These are phyloP conservation scores for Hippasteria phrygiana DNA, from an alignment of 53 echinoderm and acorn worm genomes.

Conservation along the genomic window DNA sequence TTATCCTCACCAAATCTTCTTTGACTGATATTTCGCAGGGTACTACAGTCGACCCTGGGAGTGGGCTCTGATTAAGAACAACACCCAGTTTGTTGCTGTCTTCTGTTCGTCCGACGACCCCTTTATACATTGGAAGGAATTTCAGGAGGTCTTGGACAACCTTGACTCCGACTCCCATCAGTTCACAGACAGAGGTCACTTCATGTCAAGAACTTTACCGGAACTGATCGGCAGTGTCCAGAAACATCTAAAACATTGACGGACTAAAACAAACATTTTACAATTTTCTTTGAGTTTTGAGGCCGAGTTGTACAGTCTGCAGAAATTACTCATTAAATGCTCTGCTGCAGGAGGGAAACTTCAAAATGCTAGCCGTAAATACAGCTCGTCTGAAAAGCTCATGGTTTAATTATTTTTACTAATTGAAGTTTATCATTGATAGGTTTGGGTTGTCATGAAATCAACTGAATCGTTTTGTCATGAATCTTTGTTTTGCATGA, in stretches of 20 bases:
- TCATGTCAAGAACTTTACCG: conserved; percentile 44
- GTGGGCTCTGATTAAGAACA: conserved; percentile 71
- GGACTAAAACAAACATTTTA: too few species aligned
- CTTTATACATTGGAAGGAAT: conserved; percentile 68
- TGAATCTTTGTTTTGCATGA: too few species aligned
- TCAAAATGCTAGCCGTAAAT: too few species aligned
- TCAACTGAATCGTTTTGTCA: too few species aligned
- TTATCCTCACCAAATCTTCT: neutral
- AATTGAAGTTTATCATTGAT: too few species aligned
- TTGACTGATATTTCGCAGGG: conserved; percentile 30
- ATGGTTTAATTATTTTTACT: too few species aligned
- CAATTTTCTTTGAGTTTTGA: too few species aligned
- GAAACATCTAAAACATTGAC: conserved; percentile 23
- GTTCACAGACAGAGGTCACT: conserved; percentile 70
- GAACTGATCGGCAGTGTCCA: conserved; percentile 60
- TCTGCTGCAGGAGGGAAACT: too few species aligned
- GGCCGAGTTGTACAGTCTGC: too few species aligned
- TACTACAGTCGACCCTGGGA: conserved; percentile 77
- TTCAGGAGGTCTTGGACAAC: conserved; percentile 67
- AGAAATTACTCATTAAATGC: too few species aligned
- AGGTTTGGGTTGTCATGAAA: too few species aligned
- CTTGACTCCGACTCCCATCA: conserved; percentile 63
- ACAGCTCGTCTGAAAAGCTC: too few species aligned
- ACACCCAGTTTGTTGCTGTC: conserved; percentile 58
- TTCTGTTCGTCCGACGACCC: conserved; percentile 74